phyloP scores from a whole-genome alignment of 2,888 invertebrate genomes.

The Eupelmus urozonus region DNA sequence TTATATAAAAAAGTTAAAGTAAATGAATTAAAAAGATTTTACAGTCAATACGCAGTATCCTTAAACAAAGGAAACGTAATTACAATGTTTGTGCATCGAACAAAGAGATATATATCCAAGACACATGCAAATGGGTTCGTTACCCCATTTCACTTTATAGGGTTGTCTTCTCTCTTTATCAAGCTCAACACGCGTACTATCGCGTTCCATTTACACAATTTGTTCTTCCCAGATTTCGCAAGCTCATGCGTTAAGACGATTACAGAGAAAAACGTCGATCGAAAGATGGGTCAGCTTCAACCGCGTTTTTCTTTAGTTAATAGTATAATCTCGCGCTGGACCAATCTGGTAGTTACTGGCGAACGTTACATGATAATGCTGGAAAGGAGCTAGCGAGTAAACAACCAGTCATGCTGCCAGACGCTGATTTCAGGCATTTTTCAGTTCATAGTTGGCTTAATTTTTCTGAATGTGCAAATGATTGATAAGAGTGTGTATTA shows the following conservation, averaged over 20 bases:
- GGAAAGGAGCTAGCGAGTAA: slow-evolving; percentile 14
- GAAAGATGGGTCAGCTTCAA: not conserved
- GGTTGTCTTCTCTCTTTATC: too few species aligned
- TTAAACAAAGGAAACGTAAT: too few species aligned
- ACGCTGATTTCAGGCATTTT: slow-evolving; percentile 27
- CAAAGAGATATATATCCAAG: too few species aligned
- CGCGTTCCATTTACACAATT: not conserved
- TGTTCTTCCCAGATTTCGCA: not conserved
- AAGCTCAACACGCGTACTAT: too few species aligned
- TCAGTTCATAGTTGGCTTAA: not conserved
- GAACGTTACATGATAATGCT: slow-evolving; percentile 12
- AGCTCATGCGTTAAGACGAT: not conserved
- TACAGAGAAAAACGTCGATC: not conserved
- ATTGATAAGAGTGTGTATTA: not conserved
- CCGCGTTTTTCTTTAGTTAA: not conserved
- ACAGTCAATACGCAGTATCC: too few species aligned
- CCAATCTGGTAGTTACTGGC: not conserved
- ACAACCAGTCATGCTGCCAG: slow-evolving; percentile 29
- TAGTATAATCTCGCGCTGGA: slow-evolving; percentile 1
- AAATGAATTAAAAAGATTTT: too few species aligned
- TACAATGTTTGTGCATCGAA: too few species aligned
- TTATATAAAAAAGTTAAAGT: too few species aligned
- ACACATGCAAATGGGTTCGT: not conserved
- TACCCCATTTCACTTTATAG: too few species aligned
- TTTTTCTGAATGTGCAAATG: not conserved